Evolutionary conservation across 2,113 vertebrate species (phyloP).

Genomic region (Hucho hucho): DNA sequence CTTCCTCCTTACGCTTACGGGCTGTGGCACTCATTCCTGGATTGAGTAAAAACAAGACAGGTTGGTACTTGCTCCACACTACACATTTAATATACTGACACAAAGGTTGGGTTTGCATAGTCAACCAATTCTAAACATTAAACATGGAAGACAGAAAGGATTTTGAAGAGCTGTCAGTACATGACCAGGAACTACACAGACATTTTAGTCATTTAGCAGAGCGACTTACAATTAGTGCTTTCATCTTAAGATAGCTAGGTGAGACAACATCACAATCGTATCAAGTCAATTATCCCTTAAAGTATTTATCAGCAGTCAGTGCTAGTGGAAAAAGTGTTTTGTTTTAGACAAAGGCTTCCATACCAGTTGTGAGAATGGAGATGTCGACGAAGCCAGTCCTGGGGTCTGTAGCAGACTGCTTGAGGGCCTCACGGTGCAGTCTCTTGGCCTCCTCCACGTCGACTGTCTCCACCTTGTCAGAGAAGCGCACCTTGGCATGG

Average conservation of each 20-base stretch:
- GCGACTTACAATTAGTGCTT: no score
- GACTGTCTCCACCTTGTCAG: constrained; percentile 86
- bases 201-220: no score
- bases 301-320: no score
- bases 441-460: constrained; percentile 97
- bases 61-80: not conserved
- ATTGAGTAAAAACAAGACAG: constrained; percentile 10
- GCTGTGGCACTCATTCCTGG: constrained; percentile 94
- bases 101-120: no score
- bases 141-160: not conserved
- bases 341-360: not conserved
- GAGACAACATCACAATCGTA: no score
- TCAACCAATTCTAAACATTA: not conserved
- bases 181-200: not conserved
- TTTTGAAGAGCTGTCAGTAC: not conserved
- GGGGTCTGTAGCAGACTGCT: constrained; percentile 96
- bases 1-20: constrained; percentile 91
- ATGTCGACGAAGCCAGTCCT: constrained; percentile 96
- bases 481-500: constrained; percentile 94
- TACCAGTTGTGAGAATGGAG: constrained; percentile 95
- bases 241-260: no score
- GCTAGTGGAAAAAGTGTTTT: no score
- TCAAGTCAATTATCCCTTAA: no score
- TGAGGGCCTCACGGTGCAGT: constrained; percentile 93
- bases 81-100: not conserved